A percentile compares a stretch with the other conserved stretches of the same genome.
Evolutionary conservation across 2,888 invertebrate species (phyloP).

Genomic region (Deilephila porcellus): DNA sequence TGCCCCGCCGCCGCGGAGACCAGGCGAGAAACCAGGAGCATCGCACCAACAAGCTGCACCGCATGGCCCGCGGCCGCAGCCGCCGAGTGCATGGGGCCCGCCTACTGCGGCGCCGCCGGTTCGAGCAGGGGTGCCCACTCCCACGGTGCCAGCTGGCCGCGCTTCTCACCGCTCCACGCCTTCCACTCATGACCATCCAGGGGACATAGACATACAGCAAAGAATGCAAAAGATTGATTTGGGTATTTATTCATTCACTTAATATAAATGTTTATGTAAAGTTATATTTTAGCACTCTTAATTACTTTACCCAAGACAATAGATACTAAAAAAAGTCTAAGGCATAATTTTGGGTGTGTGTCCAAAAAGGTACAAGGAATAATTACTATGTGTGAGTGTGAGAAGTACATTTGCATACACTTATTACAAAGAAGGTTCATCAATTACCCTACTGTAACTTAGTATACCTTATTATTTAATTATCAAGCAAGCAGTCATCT

Average conservation of each 20-base stretch:
- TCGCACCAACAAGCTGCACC: slow-evolving; percentile 46
- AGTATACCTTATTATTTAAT: no score
- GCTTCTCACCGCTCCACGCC: slow-evolving; percentile 67
- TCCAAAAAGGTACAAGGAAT: no score
- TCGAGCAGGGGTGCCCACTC: slow-evolving; percentile 65
- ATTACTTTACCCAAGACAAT: no score
- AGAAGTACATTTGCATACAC: no score
- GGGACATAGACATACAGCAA: slow-evolving; percentile 72
- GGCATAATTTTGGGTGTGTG: no score
- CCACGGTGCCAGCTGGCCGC: slow-evolving; percentile 60
- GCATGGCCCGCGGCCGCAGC: slow-evolving; percentile 65
- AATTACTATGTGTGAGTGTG: no score
- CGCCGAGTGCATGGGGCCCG: slow-evolving; percentile 73
- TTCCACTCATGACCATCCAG: slow-evolving; percentile 70
- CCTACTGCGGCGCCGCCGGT: slow-evolving; percentile 65
- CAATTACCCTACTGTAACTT: no score
- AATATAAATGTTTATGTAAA: no score
- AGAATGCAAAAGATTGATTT: slow-evolving; percentile 66
- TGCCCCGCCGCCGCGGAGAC: slow-evolving; percentile 58
- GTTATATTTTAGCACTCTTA: no score
- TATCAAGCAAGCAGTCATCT: no score
- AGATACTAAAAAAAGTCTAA: no score
- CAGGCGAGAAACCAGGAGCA: slow-evolving; percentile 50
- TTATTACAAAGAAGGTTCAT: no score
- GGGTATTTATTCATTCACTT: slow-evolving; percentile 46